phyloP scores from a whole-genome alignment of 2,797 vertebrate species.

The Dendrocincla fuliginosa region DNA sequence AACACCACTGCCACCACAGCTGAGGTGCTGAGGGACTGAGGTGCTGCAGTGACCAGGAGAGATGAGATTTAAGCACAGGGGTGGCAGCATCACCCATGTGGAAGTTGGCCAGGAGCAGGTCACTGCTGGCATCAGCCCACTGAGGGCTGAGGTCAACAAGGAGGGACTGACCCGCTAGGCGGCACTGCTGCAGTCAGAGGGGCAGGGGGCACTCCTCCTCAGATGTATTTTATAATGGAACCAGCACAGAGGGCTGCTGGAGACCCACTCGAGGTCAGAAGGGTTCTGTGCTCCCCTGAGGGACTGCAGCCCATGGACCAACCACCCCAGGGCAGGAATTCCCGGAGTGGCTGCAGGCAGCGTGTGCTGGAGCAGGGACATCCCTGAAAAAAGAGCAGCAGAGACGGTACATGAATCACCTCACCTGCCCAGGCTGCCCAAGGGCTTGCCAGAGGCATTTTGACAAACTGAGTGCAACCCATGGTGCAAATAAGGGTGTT shows the following conservation, averaged over 20 bases:
- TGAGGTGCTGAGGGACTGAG: not conserved
- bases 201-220: not conserved
- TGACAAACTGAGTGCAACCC: not conserved
- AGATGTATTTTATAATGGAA: not conserved
- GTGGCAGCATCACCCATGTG: not conserved
- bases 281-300: accelerated
- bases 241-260: not conserved
- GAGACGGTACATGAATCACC: not conserved
- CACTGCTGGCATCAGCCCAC: not conserved
- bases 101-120: not conserved
- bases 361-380: not conserved
- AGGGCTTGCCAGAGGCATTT: not conserved
- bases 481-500: not conserved
- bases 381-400: not conserved
- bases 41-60: not conserved
- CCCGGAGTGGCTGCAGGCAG: not conserved
- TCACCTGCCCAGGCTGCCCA: not conserved
- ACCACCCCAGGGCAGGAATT: not conserved
- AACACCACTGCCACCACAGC: accelerated
- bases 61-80: not conserved
- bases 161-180: not conserved
- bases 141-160: not conserved
- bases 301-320: not conserved
- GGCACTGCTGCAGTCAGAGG: accelerated
- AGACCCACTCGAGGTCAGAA: not conserved